These are phyloP conservation scores for Hoplostethus mediterraneus DNA, from an alignment of 2,797 vertebrate species.

Conservation along the genomic window DNA sequence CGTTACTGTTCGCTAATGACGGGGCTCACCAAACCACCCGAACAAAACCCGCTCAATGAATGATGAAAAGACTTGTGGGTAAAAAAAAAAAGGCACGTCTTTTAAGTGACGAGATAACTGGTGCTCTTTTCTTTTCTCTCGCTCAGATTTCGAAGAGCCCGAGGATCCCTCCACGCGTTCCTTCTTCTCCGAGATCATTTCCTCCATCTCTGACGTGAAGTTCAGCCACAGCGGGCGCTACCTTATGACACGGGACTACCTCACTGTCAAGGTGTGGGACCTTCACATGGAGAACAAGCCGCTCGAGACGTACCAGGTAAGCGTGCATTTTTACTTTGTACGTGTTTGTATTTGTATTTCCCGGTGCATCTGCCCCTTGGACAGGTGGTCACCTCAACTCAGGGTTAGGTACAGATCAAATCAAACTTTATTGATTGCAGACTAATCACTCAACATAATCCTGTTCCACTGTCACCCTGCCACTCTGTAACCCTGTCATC, in stretches of 20 bases:
- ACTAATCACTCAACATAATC: slow-evolving; percentile 76
- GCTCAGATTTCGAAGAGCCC: slow-evolving; percentile 94
- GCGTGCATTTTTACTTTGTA: neutral
- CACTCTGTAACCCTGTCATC: slow-evolving; percentile 63
- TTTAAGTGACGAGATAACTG: slow-evolving; percentile 13
- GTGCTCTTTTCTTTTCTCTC: slow-evolving; percentile 3
- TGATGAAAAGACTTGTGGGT: slow-evolving; percentile 30
- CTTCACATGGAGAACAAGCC: slow-evolving; percentile 98
- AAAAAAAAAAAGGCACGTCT: slow-evolving; percentile 15
- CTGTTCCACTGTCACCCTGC: slow-evolving; percentile 65
- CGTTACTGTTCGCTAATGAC: slow-evolving; percentile 42
- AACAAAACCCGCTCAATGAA: slow-evolving; percentile 34
- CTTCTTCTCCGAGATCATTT: slow-evolving; percentile 98
- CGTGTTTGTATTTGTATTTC: neutral
- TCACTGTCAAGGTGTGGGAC: slow-evolving; percentile 98
- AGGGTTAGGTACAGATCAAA: slow-evolving; percentile 52
- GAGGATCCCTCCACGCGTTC: slow-evolving; percentile 96
- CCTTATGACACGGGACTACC: slow-evolving; percentile 97
- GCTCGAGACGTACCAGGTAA: slow-evolving; percentile 95
- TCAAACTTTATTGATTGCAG: slow-evolving; percentile 76
- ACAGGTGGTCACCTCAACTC: slow-evolving; percentile 19
- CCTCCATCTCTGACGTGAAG: slow-evolving; percentile 96
- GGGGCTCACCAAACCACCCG: neutral
- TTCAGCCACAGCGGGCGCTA: slow-evolving; percentile 97
- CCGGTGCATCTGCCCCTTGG: neutral